Base-by-base conservation (phyloP, 2,113 vertebrate species). In the Pseudorasbora parva region DNA sequence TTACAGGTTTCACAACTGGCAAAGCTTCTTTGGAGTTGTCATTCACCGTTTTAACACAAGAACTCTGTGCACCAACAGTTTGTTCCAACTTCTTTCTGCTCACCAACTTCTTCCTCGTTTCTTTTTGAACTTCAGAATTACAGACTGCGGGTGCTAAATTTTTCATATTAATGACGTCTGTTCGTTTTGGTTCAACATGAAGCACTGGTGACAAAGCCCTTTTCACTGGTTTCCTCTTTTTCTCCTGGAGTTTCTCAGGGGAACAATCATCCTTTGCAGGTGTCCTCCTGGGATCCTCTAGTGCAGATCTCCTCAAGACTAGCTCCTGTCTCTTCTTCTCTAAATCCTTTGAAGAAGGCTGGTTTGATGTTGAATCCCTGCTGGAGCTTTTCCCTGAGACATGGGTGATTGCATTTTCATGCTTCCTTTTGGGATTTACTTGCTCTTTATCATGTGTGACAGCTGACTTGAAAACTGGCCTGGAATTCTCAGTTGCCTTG, bases 291-390 rank as follows among this genome's bases (percentile, higher is more conserved):
- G 7, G 2, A 3, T 86, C 56, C 19, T 82, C 66, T 57, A 41
- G 1, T 41, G 54, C 21, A 8, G 68, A 56, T 33, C 41, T 86
- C 78, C 84, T 86, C 25, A 62, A 84, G 4, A 72, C 77, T 12
- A 69, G n/a, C 41, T 82, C 73, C 41, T 43, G 68, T 15, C 54
- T 84, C 82, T 84, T 62, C 30, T 77, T 59, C 47, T 81, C 43
- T 19, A 27, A 43, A 41, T 81, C 69, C 47, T 84, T 77, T 56
- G 77, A 45, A 47, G 49, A 33, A 80, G 25, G 12, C 14, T 19
- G 47, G 4, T 60, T 59, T 30, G 59, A 51, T 25, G 43, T 11
- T 30, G n/a, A 10, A 8, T 49, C 41, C 23, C 41, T 79, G 41
- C 49, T 75, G 45, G 76, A 75, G 30, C n/a, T 33, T 41, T 14